Evolutionary conservation across 2,888 invertebrate species (phyloP).

Genomic region (Pammene aurita): DNA sequence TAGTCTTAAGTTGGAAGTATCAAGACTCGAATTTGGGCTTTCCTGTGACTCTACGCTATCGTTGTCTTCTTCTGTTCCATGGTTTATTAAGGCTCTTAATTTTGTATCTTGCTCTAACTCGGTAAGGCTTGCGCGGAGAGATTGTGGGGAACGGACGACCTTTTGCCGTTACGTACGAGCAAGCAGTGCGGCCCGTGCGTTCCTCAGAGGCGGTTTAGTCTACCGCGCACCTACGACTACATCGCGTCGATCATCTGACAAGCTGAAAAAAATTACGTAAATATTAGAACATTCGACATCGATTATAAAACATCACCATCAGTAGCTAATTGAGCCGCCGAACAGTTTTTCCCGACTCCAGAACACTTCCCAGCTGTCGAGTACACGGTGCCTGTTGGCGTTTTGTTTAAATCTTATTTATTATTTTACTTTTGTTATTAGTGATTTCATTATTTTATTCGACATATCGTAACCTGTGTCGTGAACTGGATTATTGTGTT

Average conservation of each 20-base stretch:
- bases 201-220: slow-evolving; percentile 70
- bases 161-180: slow-evolving; percentile 80
- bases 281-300: slow-evolving; percentile 80
- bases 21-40: slow-evolving; percentile 80
- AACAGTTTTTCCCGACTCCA: slow-evolving; percentile 46
- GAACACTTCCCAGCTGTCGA: slow-evolving; percentile 50
- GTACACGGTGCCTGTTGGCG: slow-evolving; percentile 55
- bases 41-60: slow-evolving; percentile 71
- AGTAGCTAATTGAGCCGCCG: slow-evolving; percentile 56
- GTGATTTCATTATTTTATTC: slow-evolving; percentile 76
- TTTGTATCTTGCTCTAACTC: slow-evolving; percentile 69
- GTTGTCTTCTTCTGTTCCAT: slow-evolving; percentile 59
- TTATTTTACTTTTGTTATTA: slow-evolving; percentile 69
- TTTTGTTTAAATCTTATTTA: slow-evolving; percentile 68
- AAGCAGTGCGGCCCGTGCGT: slow-evolving; percentile 81
- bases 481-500: slow-evolving; percentile 68
- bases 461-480: slow-evolving; percentile 64
- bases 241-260: slow-evolving; percentile 70
- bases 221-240: slow-evolving; percentile 50
- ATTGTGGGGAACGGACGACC: slow-evolving; percentile 83
- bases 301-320: slow-evolving; percentile 73
- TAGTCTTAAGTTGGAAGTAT: slow-evolving; percentile 79
- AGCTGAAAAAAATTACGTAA: slow-evolving; percentile 81
- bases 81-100: slow-evolving; percentile 51
- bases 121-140: slow-evolving; percentile 83